Evolutionary conservation across 2,888 invertebrate species (phyloP), one percentile per base, ranked within the genome.

Genomic region (Amiota minor): DNA sequence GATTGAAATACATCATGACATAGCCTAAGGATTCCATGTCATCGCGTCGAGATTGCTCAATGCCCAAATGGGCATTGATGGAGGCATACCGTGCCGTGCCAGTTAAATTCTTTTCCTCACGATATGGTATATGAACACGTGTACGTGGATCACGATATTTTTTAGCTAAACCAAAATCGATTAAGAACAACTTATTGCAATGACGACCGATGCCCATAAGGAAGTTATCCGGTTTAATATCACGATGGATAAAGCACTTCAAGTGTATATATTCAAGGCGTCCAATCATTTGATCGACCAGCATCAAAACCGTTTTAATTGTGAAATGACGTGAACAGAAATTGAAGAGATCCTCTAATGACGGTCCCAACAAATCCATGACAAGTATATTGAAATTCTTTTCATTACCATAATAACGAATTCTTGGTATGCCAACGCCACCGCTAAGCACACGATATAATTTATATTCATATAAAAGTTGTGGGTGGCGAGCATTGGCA

Each of bases 21-120:
- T 99, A 99, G 83, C 98, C 98, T 81, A 99, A 92, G 18, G 98
- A 98, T 91, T 99, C 99, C 95, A 99, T 95, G 90, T 99, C 99
- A 91, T 99, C 99, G 80, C 99, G 93, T 80, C 99, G 95, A 85
- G 98, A 97, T 90, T 98, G 98, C 90, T 98, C 98, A 88, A 98
- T 97, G 83, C 99, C 98, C 87, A 98, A 93, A 91, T 99, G 99
- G 78, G 99, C 98, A 91, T 99, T 99, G 89, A 99, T 98, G 75
- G 98, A 98, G 79, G 99, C 99, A 91, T 99, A 99, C 88, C 98
- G 94, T 23, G 97, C 97, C 35, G 97, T 97, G 76, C 97, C 97
- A 62, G 97, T 97, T 80, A 97, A 91, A 91, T 97, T 98, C 91
- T 98, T 98, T 90, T 97, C 97, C 91, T 97, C 97, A 88, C 98